Evolutionary conservation across 2,888 invertebrate species (phyloP), one percentile per base, ranked within the genome.

Genomic region (Folsomia candida): DNA sequence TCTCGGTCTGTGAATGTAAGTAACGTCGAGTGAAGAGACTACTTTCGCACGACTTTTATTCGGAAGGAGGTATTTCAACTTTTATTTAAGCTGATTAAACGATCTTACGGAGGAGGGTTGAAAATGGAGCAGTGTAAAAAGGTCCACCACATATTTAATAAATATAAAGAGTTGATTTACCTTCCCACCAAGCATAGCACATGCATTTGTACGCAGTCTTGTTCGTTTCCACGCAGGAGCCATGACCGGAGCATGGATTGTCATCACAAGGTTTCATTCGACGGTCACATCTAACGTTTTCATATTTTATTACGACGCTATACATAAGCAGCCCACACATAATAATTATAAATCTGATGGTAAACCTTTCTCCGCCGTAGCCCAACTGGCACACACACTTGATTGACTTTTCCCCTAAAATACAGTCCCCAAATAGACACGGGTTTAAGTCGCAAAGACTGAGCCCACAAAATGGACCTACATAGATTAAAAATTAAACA

Each of bases 131-230:
- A n/a, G n/a, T n/a, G n/a, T n/a, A n/a, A n/a, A n/a, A n/a, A n/a
- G n/a, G n/a, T n/a, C n/a, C n/a, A n/a, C n/a, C 37, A 37, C 6
- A 14, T 14, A 37, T 37, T 37, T 37, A 37, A 37, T 37, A 37
- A 37, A 37, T 37, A n/a, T n/a, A n/a, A n/a, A n/a, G n/a, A n/a
- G n/a, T n/a, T n/a, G n/a, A n/a, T 14, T 37, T 37, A 84, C 90
- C 90, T 81, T 88, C 88, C 88, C 89, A 90, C 84, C 90, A 91
- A 0, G 90, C 90, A 81, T 90, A 89, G 81, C 93, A 88, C 78
- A 87, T 86, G 81, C 93, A 92, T 69, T 87, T 84, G 81, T 89
- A 91, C 0, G 86, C 86, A 37, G 82, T 81, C 65, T 81, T 81
- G 75, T 88, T 89, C 61, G 87, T 84, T 80, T 90, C 89, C 14